Percentiles rank a stretch among this genome's conserved stretches.
These are phyloP conservation scores for Discoglossus pictus DNA, from an alignment of 2,797 vertebrate genomes.

Conservation along the genomic window DNA sequence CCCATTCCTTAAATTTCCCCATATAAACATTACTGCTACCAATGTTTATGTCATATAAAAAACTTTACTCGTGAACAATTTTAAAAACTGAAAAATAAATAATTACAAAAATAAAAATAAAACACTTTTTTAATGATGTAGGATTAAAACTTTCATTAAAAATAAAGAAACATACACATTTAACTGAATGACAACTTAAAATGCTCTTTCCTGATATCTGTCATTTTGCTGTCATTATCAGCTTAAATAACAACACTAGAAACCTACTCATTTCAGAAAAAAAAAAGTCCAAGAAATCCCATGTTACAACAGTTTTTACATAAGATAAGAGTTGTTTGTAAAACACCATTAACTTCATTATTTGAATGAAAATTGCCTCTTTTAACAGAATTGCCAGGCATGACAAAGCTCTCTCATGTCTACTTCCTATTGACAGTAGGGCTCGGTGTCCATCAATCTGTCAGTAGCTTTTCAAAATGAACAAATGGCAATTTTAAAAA, in stretches of 20 bases:
- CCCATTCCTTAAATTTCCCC: no score
- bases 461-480: slow-evolving; percentile 18
- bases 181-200: no score
- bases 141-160: no score
- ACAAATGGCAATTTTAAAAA: slow-evolving; percentile 25
- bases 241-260: no score
- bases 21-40: no score
- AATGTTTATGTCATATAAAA: no score
- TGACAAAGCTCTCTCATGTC: slow-evolving; percentile 5
- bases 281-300: slow-evolving; percentile 1
- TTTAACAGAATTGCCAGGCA: slow-evolving; percentile 20
- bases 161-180: no score
- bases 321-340: slow-evolving; percentile 10
- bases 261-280: slow-evolving; percentile 15
- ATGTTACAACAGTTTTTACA: not conserved
- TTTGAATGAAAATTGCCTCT: slow-evolving; percentile 10
- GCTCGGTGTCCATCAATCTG: slow-evolving; percentile 19
- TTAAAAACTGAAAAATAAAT: no score
- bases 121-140: no score
- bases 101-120: no score
- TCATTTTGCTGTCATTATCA: slow-evolving; percentile 10
- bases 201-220: no score
- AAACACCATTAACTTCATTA: slow-evolving; percentile 38
- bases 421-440: slow-evolving; percentile 31
- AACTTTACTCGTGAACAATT: no score